Evolutionary conservation across 2,888 invertebrate genomes (phyloP), one percentile per base, ranked within the genome.

Genomic region (Himalopsyche tibetana): DNA sequence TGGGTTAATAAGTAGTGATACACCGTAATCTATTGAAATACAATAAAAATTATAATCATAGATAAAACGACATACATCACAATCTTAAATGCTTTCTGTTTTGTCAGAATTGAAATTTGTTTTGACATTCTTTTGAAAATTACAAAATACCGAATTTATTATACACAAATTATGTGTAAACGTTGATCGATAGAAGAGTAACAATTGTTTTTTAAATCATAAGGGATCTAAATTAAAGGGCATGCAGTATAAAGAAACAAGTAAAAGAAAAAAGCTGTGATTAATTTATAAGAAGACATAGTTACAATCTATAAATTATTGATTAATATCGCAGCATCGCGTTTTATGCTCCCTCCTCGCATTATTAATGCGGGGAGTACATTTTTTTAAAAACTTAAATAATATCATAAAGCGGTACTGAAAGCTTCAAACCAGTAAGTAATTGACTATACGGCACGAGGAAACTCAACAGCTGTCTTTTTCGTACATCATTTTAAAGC

Each of bases 201-300:
- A 45, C 6, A 3, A 9, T 9, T 45, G 15, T 15, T 51, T 51
- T 51, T 15, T 3, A 51, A 63, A 19, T 63, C 56, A n/a, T 19
- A n/a, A n/a, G n/a, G n/a, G n/a, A 56, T 56, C 5, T 3, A 4
- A 56, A 56, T n/a, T 19, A 4, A 56, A 1, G n/a, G 5, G 5
- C 4, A 17, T 56, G n/a, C 4, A 56, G n/a, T 17, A 17, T 4
- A 19, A 6, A 56, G 56, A n/a, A 63, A 63, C 51, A 51, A 15
- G 4, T 51, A 63, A 19, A 28, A 63, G 28, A 63, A 63, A 11
- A 63, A 63, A 63, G 63, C 63, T 28, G 63, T 19, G 63, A 63
- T 63, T 63, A 63, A 63, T 63, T 63, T 63, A 63, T 19, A 63
- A 63, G 63, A 63, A 63, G 19, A 63, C 19, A 63, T 19, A 9